Evolutionary conservation across 2,113 vertebrate genomes (phyloP).

Genomic region (Phrynocephalus versicolor): DNA sequence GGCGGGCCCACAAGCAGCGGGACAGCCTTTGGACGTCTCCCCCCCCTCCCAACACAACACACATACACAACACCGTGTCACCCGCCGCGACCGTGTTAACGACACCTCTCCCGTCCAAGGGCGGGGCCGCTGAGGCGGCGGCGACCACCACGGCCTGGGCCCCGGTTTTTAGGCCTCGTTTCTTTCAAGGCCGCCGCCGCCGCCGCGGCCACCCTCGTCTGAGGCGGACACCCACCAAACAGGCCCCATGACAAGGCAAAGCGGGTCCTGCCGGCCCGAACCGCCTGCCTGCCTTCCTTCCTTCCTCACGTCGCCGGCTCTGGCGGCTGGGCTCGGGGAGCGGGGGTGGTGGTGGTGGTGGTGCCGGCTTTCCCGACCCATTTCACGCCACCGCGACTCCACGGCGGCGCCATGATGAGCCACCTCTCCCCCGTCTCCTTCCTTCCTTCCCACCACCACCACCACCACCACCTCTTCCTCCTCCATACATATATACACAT

Average conservation of each 20-base stretch:
- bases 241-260: slow-evolving; percentile 61
- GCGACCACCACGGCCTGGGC: slow-evolving; percentile 5
- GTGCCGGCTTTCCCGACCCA: slow-evolving; percentile 21
- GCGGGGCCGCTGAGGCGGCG: neutral
- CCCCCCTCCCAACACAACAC: too few relatives aligned
- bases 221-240: neutral
- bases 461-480: too few relatives aligned
- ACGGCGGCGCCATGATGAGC: slow-evolving; percentile 55
- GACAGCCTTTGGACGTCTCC: too few relatives aligned
- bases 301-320: too few relatives aligned
- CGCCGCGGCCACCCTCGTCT: too few relatives aligned
- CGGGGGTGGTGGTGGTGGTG: neutral
- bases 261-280: slow-evolving; percentile 24
- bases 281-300: slow-evolving; percentile 29
- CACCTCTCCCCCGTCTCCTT: slow-evolving; percentile 39
- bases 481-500: too few relatives aligned
- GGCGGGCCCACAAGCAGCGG: neutral
- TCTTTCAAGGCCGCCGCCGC: neutral
- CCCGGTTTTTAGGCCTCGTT: slow-evolving; percentile 7
- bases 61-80: too few relatives aligned
- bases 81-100: neutral
- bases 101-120: neutral
- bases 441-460: neutral
- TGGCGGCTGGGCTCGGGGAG: too few relatives aligned
- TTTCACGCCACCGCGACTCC: neutral